Conservation (phyloP, 2,888 invertebrate genomes). For the Nomada goodeniana region DNA sequence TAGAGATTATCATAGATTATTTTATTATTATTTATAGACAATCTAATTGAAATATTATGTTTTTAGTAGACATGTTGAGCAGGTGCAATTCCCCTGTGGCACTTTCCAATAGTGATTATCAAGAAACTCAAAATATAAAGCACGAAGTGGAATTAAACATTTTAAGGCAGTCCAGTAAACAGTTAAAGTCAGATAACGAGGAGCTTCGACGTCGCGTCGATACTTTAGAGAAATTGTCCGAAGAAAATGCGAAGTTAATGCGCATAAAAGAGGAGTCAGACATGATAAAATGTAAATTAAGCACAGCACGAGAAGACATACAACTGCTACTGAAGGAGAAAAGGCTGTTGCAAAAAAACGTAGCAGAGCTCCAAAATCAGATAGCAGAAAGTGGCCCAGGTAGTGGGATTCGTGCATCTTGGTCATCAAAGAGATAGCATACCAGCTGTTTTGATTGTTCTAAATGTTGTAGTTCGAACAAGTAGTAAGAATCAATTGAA, state of each 20-base stretch:
- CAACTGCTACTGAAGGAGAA: slow-evolving; percentile 90
- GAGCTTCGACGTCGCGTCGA: slow-evolving; percentile 87
- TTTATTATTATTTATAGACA: not conserved
- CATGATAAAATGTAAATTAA: slow-evolving; percentile 86
- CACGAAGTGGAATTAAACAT: slow-evolving; percentile 85
- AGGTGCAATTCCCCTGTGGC: slow-evolving; percentile 62
- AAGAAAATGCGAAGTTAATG: slow-evolving; percentile 86
- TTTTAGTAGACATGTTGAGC: slow-evolving; percentile 72
- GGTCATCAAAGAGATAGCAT: slow-evolving; percentile 89
- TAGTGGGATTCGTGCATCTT: slow-evolving; percentile 80
- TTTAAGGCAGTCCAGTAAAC: slow-evolving; percentile 85
- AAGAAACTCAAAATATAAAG: slow-evolving; percentile 76
- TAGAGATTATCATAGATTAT: slow-evolving; percentile 1
- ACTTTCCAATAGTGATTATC: slow-evolving; percentile 65
- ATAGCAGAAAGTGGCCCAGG: slow-evolving; percentile 81
- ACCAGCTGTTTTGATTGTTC: slow-evolving; percentile 89
- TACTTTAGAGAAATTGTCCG: slow-evolving; percentile 87
- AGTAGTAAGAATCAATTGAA: slow-evolving; percentile 77
- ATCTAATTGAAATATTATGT: slow-evolving; percentile 41
- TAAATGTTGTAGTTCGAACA: slow-evolving; percentile 88
- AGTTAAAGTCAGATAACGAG: slow-evolving; percentile 87
- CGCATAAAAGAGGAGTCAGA: slow-evolving; percentile 87
- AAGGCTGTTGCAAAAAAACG: slow-evolving; percentile 89
- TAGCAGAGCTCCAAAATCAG: slow-evolving; percentile 88
- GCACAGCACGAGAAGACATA: slow-evolving; percentile 91